phyloP scores from a whole-genome alignment of 2,797 vertebrate species.

The Merluccius polli region DNA sequence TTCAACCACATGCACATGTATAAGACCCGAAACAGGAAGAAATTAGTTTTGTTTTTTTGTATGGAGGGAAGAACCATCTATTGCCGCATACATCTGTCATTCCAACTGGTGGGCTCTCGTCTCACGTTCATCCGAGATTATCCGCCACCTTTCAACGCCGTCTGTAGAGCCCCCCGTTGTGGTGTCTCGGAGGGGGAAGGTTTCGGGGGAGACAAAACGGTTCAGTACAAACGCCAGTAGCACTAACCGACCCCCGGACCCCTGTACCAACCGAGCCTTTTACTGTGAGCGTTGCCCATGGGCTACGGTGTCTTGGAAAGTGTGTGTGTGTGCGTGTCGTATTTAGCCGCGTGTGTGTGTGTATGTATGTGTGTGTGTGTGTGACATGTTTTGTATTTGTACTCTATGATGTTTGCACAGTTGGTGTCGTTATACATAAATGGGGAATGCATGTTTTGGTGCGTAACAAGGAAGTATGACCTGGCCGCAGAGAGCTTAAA shows the following conservation, averaged over 20 bases:
- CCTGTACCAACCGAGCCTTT: slow-evolving; percentile 49
- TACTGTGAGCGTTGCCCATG: slow-evolving; percentile 48
- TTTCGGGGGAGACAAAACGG: neutral
- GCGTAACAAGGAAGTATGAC: slow-evolving; percentile 34
- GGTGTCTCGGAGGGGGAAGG: neutral
- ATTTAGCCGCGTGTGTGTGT: slow-evolving; percentile 11
- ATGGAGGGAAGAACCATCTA: slow-evolving; percentile 33
- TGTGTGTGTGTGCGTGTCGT: slow-evolving; percentile 7
- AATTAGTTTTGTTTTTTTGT: neutral
- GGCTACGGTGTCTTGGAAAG: neutral
- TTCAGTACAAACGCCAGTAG: slow-evolving; percentile 14
- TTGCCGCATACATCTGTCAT: slow-evolving; percentile 31
- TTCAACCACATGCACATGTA: slow-evolving; percentile 59
- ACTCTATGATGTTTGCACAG: slow-evolving; percentile 55
- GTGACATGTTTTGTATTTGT: slow-evolving; percentile 36
- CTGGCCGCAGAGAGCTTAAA: slow-evolving; percentile 35
- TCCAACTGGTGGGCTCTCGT: slow-evolving; percentile 5
- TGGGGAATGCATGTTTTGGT: slow-evolving; percentile 55
- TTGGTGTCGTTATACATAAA: slow-evolving; percentile 52
- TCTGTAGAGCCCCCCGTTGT: slow-evolving; percentile 22
- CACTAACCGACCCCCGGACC: slow-evolving; percentile 24
- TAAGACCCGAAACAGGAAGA: slow-evolving; percentile 35
- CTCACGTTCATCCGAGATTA: neutral
- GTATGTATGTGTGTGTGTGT: slow-evolving; percentile 13
- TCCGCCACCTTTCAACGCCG: neutral